Evolutionary conservation across 2,797 vertebrate species (phyloP), one percentile per base, ranked within the genome.

Genomic region (Muscicapa comitata): DNA sequence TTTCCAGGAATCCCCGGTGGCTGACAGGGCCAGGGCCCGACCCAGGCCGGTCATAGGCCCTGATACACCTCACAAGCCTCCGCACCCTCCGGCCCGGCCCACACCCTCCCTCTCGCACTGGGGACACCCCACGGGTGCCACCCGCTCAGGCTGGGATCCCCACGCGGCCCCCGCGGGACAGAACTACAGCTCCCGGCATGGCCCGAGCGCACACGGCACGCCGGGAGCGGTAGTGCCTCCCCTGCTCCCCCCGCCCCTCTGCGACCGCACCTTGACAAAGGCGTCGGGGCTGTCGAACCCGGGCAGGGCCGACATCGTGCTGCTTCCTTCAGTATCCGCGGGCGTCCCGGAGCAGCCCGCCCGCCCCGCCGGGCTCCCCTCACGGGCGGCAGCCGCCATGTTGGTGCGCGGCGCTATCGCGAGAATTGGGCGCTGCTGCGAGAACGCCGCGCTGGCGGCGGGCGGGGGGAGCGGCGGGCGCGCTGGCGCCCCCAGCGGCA

Each of bases 111-210:
- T 31, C 18, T 16, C 17, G 18, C 54, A 31, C 0, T 23, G 25
- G 40, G 29, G 31, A 35, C 31, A 47, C 25, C 33, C 21, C 4
- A 11, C 2, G 3, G 8, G 14, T 7, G 54, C 7, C 68, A 18
- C 29, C 23, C 15, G 8, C 21, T 10, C 29, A 7, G 25, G 14
- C 40, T 5, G 55, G 77, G 70, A 38, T 10, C 42, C 33, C 8
- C 38, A 9, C 20, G 29, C 37, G 5, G 47, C 62, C 43, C 65
- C 53, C 26, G 1, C 10, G 18, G 33, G 33, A 8, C 37, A 25
- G 71, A 19, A 95, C 95, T 93, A 90, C 96, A 81, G 28, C 55
- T 81, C 78, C 78, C 87, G 78, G 72, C 87, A 76, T 76, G 51
- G 86, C 78, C 48, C 63, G 43, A 74, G 68, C 31, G 68, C 76